Base-by-base conservation (phyloP, 2,113 vertebrate genomes). In the Colius striatus region DNA sequence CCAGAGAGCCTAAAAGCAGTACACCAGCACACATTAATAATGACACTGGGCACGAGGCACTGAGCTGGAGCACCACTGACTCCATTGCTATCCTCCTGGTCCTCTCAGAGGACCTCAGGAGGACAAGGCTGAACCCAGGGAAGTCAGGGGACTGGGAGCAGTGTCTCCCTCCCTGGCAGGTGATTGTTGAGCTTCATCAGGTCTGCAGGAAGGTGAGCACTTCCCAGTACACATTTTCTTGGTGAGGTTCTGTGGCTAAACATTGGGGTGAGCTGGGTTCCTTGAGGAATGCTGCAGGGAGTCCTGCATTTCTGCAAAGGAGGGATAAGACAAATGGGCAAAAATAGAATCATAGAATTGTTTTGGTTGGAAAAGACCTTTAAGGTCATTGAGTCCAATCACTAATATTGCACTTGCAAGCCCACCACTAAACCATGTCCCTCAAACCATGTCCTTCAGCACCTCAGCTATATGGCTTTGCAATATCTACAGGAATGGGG, bases 11-110 rank as follows among this genome's bases (percentile, higher is more conserved):
- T 65, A 25, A 65, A 75, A 83, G 82, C 77, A 20, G 36, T 23
- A 34, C 5, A 0, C 54, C 74, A 89, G 74, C 1, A 0, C 6
- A 14, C 11, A 2, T 60, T 50, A 79, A 60, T 65, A 65, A 70
- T 1, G 1, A 63, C 65, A 16, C 66, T 16, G 14, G 71, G 47
- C 75, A 34, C 0, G 6, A 65, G 34, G 55, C 2, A 1, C 30
- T 2, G 1, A 76, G 60, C 75, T 47, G 75, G 53, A 77, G 51
- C 86, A 57, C 27, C 51, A 5, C 41, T 65, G 38, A 36, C 36
- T 21, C 62, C 2, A 0, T 36, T 1, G 2, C 55, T 60, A 12
- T n/a, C 63, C 27, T 78, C 32, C 26, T 16, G 38, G 68, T 60
- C 53, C 29, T 32, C 60, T 23, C 54, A 10, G 22, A 74, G n/a